A percentile compares a stretch with the other conserved stretches of the same genome.
phyloP scores from a whole-genome alignment of 2,797 vertebrate species.

The Dendrocincla tyrannina region DNA sequence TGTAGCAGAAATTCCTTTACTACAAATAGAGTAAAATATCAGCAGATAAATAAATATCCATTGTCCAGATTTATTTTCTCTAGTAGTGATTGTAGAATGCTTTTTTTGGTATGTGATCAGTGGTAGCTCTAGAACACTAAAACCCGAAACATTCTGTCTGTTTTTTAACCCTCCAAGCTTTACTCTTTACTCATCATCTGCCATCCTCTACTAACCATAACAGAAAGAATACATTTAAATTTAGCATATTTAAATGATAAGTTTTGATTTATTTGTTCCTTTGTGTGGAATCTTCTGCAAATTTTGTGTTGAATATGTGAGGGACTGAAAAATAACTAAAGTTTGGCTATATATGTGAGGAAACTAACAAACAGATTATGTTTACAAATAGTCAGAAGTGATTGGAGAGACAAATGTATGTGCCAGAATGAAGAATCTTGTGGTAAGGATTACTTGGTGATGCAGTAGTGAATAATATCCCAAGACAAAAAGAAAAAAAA shows the following conservation, averaged over 20 bases:
- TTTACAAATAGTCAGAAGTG: background rate
- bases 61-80: background rate
- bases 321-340: background rate
- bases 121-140: background rate
- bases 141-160: background rate
- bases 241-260: background rate
- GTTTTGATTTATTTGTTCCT: background rate
- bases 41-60: background rate
- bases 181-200: background rate
- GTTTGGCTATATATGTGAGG: background rate
- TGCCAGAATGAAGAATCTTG: background rate
- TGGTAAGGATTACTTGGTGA: background rate
- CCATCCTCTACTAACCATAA: background rate
- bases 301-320: background rate
- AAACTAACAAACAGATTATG: background rate
- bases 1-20: background rate
- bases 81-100: background rate
- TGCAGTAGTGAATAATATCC: background rate
- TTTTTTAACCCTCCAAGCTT: background rate
- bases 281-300: background rate
- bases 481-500: background rate
- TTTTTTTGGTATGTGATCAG: background rate
- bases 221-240: background rate
- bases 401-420: background rate
- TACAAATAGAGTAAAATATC: background rate